These are phyloP conservation scores for Agelas oroides DNA, from an alignment of 37 sponge, comb jelly and placozoan species.

Conservation along the genomic window DNA sequence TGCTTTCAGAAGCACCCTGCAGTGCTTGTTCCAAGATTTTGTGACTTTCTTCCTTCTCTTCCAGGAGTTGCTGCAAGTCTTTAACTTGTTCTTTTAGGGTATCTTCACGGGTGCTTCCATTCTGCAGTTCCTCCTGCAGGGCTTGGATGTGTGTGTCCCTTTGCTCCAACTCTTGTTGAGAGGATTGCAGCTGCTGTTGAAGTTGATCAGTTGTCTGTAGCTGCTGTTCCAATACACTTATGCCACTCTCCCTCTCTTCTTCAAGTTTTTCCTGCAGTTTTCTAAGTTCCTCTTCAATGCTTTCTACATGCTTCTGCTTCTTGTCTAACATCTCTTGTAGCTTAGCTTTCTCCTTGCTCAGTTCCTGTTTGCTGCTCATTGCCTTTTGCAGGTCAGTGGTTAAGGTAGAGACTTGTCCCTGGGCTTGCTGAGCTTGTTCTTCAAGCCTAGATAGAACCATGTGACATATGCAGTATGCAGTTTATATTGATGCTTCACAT, in stretches of 20 bases:
- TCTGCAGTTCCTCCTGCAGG: neutral
- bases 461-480: too few relatives aligned
- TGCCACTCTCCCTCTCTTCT: slow-evolving; percentile 11
- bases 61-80: neutral
- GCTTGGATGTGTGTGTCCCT: neutral
- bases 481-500: too few relatives aligned
- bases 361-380: neutral
- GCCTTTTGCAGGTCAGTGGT: neutral
- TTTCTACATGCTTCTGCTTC: neutral
- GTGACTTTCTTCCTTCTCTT: slow-evolving; percentile 10
- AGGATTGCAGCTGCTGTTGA: slow-evolving; percentile 4
- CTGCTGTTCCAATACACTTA: slow-evolving; percentile 18
- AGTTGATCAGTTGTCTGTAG: slow-evolving; percentile 11
- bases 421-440: slow-evolving; percentile 12
- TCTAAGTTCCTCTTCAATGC: too few relatives aligned
- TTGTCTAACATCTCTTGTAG: neutral
- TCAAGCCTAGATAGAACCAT: neutral
- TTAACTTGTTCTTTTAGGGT: neutral
- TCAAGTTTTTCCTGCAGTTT: slow-evolving; percentile 8
- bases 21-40: neutral
- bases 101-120: too few relatives aligned
- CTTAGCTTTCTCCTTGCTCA: neutral
- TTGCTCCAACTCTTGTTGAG: neutral
- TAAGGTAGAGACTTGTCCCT: neutral
- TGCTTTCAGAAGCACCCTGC: neutral